Evolutionary conservation across 2,888 invertebrate species (phyloP), one percentile per base, ranked within the genome.

Genomic region (Megastigmus dorsalis): DNA sequence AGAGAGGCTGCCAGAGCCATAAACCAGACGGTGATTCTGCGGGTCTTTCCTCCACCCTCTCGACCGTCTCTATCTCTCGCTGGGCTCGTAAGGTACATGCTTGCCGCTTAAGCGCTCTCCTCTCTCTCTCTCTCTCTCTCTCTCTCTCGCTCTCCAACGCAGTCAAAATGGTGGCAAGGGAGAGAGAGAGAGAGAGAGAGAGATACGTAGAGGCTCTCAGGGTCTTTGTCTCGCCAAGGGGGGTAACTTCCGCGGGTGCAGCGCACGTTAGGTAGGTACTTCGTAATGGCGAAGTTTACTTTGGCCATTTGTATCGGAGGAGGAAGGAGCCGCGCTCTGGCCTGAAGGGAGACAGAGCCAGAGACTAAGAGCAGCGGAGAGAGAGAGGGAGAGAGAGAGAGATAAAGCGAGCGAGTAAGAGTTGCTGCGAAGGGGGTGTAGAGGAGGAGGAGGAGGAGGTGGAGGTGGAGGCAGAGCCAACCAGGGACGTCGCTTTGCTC

Each of bases 211-310:
- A 54, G 59, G 66, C 63, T 41, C 65, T 52, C 38, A 54, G 59
- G 66, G 60, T 41, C 65, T 52, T 33, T 69, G 62, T 71, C 77
- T 63, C 62, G n/a, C 41, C 20, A 30, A 13, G 57, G 59, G 55
- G 65, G 43, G 54, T 54, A 77, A 74, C 60, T 74, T 75, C 59
- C 77, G 71, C 55, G 63, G 63, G 43, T n/a, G n/a, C 48, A 45
- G 62, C 60, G 26, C 78, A 54, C 36, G 66, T 67, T 67, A 67
- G 66, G 66, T 26, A 33, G 45, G 79, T 78, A 82, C 83, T 82
- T 83, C 80, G 86, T 86, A 86, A 86, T 86, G 84, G 86, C 83
- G 81, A 86, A 86, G 86, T 86, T 86, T 85, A 86, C 86, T 86
- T 85, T 85, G 80, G 83, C 83, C 86, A 86, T 86, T 86, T 86